These are phyloP conservation scores for Sialis fuliginosa DNA, from an alignment of 2,888 invertebrate genomes.

Conservation along the genomic window DNA sequence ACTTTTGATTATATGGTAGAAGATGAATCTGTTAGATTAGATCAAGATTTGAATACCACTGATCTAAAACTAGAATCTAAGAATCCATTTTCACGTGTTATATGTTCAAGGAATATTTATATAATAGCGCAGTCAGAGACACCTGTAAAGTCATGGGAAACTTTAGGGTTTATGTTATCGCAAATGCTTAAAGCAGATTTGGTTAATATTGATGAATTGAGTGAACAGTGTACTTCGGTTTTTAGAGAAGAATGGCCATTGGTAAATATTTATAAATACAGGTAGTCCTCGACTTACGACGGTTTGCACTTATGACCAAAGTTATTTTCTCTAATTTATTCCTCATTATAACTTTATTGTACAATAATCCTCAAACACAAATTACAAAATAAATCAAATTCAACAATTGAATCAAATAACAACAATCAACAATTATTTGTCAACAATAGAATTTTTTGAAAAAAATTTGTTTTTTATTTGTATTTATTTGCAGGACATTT, in stretches of 20 bases:
- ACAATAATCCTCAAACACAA: too few species aligned
- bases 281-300: too few species aligned
- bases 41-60: too few species aligned
- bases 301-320: too few species aligned
- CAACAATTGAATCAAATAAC: too few species aligned
- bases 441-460: too few species aligned
- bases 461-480: too few species aligned
- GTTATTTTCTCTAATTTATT: too few species aligned
- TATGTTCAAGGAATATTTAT: conserved; percentile 17
- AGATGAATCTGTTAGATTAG: background rate
- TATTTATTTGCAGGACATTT: too few species aligned
- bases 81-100: conserved; percentile 9
- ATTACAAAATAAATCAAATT: too few species aligned
- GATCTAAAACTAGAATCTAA: background rate
- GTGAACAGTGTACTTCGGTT: conserved; percentile 41
- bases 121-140: conserved; percentile 14
- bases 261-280: conserved; percentile 20
- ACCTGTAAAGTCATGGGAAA: conserved; percentile 13
- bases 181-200: conserved; percentile 31
- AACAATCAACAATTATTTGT: too few species aligned
- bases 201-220: conserved; percentile 35
- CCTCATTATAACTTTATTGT: too few species aligned
- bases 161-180: conserved; percentile 14
- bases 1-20: background rate
- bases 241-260: conserved; percentile 45